Conservation (phyloP, 2,888 invertebrate genomes). For the Tyria jacobaeae region DNA sequence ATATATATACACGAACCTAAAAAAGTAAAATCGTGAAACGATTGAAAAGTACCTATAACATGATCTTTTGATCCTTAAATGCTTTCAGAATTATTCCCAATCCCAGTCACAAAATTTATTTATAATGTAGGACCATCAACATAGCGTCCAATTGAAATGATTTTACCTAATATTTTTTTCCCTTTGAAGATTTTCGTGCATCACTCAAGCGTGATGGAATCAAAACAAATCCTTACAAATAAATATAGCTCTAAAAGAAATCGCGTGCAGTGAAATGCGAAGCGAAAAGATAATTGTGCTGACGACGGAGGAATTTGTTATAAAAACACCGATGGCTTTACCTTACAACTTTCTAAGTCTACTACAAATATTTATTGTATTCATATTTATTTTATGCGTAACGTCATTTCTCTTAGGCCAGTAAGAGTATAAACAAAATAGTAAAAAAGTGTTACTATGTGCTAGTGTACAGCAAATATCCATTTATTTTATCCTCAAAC, state of each 20-base stretch:
- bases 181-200: conserved; percentile 17
- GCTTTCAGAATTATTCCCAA: too few relatives aligned
- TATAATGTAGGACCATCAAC: not conserved
- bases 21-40: too few relatives aligned
- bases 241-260: conserved; percentile 32
- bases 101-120: too few relatives aligned
- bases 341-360: conserved; percentile 21
- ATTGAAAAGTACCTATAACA: too few relatives aligned
- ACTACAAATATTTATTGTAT: conserved; percentile 37
- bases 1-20: too few relatives aligned
- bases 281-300: conserved; percentile 23
- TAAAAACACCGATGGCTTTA: conserved; percentile 24
- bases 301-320: conserved; percentile 20
- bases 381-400: too few relatives aligned
- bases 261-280: conserved; percentile 39
- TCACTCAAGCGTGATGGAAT: conserved; percentile 25
- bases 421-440: conserved; percentile 26
- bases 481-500: conserved; percentile 5
- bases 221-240: conserved; percentile 30
- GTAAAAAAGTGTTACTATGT: not conserved
- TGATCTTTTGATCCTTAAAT: too few relatives aligned
- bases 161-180: conserved; percentile 16
- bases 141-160: not conserved
- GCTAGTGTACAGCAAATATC: too few relatives aligned
- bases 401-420: too few relatives aligned